These are phyloP conservation scores for Cheilosia vulpina DNA, from an alignment of 2,888 invertebrate genomes.

Conservation along the genomic window DNA sequence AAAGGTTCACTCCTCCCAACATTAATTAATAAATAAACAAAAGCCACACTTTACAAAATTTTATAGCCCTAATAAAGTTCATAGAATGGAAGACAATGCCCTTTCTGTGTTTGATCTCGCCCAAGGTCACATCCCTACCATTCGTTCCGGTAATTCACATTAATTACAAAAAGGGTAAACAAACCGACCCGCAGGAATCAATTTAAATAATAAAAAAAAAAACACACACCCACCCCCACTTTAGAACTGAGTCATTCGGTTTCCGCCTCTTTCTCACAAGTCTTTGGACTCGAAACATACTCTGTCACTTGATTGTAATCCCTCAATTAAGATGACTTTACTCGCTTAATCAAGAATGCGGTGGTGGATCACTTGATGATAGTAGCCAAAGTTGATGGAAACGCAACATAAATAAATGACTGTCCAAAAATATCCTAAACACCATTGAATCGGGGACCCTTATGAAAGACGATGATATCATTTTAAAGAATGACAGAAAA, in stretches of 20 bases:
- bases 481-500: conserved; percentile 35
- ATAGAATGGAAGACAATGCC: background rate
- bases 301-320: conserved; percentile 63
- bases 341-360: conserved; percentile 46
- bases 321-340: conserved; percentile 69
- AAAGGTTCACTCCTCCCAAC: too few species aligned
- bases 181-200: conserved; percentile 68
- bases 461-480: conserved; percentile 60
- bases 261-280: conserved; percentile 51
- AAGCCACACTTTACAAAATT: too few species aligned
- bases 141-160: conserved; percentile 50
- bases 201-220: conserved; percentile 25
- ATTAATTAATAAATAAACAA: too few species aligned
- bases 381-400: conserved; percentile 53
- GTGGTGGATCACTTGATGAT: conserved; percentile 24
- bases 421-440: conserved; percentile 28
- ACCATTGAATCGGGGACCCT: conserved; percentile 36
- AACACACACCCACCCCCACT: conserved; percentile 47
- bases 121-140: conserved; percentile 60
- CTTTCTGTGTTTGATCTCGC: conserved; percentile 16
- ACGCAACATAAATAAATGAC: conserved; percentile 64
- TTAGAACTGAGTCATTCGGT: conserved; percentile 62
- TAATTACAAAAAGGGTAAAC: conserved; percentile 74
- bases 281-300: conserved; percentile 27
- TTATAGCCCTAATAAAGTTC: background rate